Evolutionary conservation across 2,797 vertebrate genomes (phyloP).

Genomic region (Graptemys geographica): DNA sequence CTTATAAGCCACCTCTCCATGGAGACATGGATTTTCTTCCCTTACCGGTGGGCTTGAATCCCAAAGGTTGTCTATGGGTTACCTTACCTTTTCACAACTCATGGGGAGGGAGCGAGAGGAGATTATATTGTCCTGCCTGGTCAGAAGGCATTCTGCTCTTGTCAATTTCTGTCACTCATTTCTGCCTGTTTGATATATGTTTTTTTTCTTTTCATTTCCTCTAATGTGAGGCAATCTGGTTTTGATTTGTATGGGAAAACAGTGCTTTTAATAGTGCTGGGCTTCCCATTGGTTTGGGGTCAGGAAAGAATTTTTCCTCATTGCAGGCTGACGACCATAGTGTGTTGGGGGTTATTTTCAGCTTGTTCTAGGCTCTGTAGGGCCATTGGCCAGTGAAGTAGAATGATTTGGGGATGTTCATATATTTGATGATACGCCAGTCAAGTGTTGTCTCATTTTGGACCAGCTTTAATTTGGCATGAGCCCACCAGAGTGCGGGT

Average conservation of each 20-base stretch:
- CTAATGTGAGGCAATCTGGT: slow-evolving; percentile 1
- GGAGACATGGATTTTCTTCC: neutral
- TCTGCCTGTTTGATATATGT: neutral
- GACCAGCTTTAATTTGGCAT: neutral
- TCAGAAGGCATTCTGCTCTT: neutral
- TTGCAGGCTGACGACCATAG: neutral
- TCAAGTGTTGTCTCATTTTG: neutral
- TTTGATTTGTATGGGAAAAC: neutral
- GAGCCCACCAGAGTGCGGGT: neutral
- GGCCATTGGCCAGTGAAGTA: neutral
- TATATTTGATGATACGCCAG: neutral
- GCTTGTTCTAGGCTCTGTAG: neutral
- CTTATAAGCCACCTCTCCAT: neutral
- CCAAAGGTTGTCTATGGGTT: neutral
- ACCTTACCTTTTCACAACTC: neutral
- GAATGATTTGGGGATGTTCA: neutral
- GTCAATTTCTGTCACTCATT: neutral
- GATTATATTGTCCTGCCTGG: accelerated
- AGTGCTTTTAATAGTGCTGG: neutral
- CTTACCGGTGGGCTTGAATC: neutral
- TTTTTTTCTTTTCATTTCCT: neutral
- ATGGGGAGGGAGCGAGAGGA: accelerated
- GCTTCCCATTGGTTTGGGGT: neutral
- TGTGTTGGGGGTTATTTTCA: neutral
- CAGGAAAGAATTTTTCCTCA: neutral